Conservation (phyloP, 53 echinoderm and acorn worm species). For the Mesocentrotus franciscanus region DNA sequence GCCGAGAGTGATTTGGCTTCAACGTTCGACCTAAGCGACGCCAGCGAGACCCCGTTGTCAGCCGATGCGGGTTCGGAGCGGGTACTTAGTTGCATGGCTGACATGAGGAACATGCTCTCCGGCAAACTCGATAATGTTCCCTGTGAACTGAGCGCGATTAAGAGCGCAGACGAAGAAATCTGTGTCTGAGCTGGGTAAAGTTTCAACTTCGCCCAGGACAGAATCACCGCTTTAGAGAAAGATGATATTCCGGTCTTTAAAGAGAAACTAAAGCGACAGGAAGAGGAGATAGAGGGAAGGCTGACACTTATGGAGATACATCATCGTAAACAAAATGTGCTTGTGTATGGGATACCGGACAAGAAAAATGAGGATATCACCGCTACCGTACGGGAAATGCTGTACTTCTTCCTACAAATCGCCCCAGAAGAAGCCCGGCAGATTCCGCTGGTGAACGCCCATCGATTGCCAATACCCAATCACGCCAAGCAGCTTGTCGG, state of each 20-base stretch:
- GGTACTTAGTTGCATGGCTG: too few relatives aligned
- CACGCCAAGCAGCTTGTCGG: neutral
- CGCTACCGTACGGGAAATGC: neutral
- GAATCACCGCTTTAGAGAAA: neutral
- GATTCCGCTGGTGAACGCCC: neutral
- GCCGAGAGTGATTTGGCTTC: too few relatives aligned
- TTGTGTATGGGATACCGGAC: neutral
- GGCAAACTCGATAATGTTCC: too few relatives aligned
- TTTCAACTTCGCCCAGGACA: neutral
- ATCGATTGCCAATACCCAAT: neutral
- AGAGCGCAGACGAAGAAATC: neutral
- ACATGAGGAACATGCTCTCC: too few relatives aligned
- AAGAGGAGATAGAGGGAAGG: slow-evolving; percentile 9
- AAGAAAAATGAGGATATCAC: neutral
- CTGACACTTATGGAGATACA: neutral
- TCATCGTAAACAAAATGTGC: neutral
- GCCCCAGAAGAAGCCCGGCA: neutral
- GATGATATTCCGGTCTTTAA: neutral
- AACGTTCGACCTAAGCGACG: too few relatives aligned
- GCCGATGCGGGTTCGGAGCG: too few relatives aligned
- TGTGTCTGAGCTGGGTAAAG: neutral
- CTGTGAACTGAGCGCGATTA: too few relatives aligned
- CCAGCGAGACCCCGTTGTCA: too few relatives aligned
- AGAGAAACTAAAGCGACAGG: neutral
- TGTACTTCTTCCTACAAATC: neutral